phyloP scores from a whole-genome alignment of 2,888 invertebrate species.

The Dolichopus griseipennis region DNA sequence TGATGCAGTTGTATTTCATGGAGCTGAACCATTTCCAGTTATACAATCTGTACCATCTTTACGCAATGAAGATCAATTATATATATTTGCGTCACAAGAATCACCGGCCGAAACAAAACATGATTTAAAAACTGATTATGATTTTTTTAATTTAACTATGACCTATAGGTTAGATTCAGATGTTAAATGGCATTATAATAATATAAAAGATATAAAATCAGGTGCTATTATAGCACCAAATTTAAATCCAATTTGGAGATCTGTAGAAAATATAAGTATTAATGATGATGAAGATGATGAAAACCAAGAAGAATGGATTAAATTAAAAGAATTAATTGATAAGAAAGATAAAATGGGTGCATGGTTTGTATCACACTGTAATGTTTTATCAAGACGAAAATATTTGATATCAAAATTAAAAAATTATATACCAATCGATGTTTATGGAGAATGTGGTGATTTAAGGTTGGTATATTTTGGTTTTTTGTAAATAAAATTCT shows the following conservation, averaged over 20 bases:
- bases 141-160: constrained; percentile 52
- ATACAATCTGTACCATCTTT: constrained; percentile 34
- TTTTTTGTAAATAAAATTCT: too few relatives aligned
- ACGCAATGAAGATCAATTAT: constrained; percentile 43
- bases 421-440: constrained; percentile 50
- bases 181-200: constrained; percentile 43
- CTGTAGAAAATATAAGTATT: constrained; percentile 23
- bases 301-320: constrained; percentile 24
- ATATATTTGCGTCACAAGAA: constrained; percentile 47
- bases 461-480: constrained; percentile 30
- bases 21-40: constrained; percentile 38
- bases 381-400: constrained; percentile 43
- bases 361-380: constrained; percentile 52
- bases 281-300: constrained; percentile 19
- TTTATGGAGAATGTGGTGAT: constrained; percentile 55
- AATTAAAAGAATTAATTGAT: constrained; percentile 22
- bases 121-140: constrained; percentile 31
- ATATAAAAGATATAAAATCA: constrained; percentile 31
- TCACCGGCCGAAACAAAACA: constrained; percentile 40
- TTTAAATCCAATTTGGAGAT: constrained; percentile 30
- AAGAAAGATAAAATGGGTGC: constrained; percentile 46
- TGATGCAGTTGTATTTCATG: constrained; percentile 49
- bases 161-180: constrained; percentile 49
- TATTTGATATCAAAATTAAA: constrained; percentile 45
- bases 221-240: constrained; percentile 33